Base-by-base conservation (phyloP, 2,797 vertebrate genomes). In the Myripristis jacobus region DNA sequence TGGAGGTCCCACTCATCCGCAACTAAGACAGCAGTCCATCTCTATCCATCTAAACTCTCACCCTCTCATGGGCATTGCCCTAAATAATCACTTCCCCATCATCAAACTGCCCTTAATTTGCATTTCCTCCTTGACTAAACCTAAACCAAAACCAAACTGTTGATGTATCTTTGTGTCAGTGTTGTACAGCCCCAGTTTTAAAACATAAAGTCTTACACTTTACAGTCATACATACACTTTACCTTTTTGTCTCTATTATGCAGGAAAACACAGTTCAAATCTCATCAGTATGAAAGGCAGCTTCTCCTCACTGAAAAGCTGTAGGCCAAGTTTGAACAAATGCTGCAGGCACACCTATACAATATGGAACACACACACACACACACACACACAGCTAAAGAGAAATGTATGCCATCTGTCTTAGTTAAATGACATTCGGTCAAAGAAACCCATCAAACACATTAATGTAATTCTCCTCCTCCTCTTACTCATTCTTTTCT, bases 361-460 rank as follows among this genome's bases (percentile, higher is more conserved):
- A 36, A 54, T 60, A 58, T 18, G 21, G 62, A 51, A 55, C 48
- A 62, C 46, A 61, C 59, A 60, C 56, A 58, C 55, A 44, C 41
- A 51, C 10, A 70, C 46, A 34, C 22, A 29, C 31, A 52, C 74
- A 75, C 44, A 66, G 18, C 48, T 57, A 48, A 25, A 77, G 61
- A 73, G 29, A 57, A 71, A 73, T 61, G 48, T 61, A 59, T 77
- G 43, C 48, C 43, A 80, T 84, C 60, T 31, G 51, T 84, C 59
- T 78, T 87, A 86, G 86, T 87, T 79, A 85, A 87, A 83, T 75
- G 62, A 79, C 44, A 75, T 66, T 72, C 53, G 66, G 73, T 79
- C 34, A 66, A 38, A 80, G 66, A 65, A 76, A 56, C 60, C 77
- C 76, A 73, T 83, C 74, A 71, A 75, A 78, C 43, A 65, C 58